Percentiles rank a stretch among this genome's conserved stretches.
Conservation (phyloP, 2,113 vertebrate species). For the Danionella cerebrum region DNA sequence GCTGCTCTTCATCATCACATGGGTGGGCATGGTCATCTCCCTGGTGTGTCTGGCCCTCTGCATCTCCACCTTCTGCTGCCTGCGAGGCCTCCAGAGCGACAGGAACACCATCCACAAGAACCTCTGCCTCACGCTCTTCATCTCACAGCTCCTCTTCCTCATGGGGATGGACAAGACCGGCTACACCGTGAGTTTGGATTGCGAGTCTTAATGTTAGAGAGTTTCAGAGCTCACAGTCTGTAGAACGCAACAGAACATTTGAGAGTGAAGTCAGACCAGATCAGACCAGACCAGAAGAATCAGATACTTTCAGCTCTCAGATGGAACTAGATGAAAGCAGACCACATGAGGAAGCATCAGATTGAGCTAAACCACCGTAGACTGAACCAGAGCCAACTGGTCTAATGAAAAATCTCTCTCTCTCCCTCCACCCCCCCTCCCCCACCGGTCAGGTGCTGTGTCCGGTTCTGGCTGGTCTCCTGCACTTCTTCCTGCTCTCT, state of each 20-base stretch:
- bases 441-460: conserved; percentile 85
- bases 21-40: conserved; percentile 88
- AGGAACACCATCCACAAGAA: conserved; percentile 90
- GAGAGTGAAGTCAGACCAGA: neutral
- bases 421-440: too few relatives aligned
- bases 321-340: neutral
- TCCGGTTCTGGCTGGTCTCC: conserved; percentile 78
- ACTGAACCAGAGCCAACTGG: neutral
- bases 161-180: conserved; percentile 86
- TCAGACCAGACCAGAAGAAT: neutral
- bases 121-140: conserved; percentile 66
- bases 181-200: conserved; percentile 76
- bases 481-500: conserved; percentile 85
- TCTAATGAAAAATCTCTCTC: neutral
- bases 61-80: conserved; percentile 87
- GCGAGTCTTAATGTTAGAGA: too few relatives aligned
- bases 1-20: conserved; percentile 82
- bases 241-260: too few relatives aligned
- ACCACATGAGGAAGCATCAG: neutral
- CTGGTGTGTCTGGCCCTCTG: conserved; percentile 86
- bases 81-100: conserved; percentile 83
- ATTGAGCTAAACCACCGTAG: neutral
- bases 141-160: conserved; percentile 49
- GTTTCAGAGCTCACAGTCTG: too few relatives aligned
- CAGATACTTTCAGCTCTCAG: too few relatives aligned